Conservation (phyloP, 2,797 vertebrate genomes). For the Melopsittacus undulatus region DNA sequence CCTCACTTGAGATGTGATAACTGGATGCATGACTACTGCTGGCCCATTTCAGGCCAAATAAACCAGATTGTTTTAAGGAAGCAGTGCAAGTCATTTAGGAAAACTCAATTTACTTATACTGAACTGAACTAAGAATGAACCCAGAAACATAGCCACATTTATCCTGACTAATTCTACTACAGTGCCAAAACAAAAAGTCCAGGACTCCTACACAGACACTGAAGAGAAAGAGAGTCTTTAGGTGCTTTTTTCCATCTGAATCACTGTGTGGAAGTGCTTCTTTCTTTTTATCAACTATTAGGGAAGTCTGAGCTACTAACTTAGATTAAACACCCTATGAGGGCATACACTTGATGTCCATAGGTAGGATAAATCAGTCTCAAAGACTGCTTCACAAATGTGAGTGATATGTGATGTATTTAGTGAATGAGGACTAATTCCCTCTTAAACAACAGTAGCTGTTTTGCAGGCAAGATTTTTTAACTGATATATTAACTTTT, state of each 20-base stretch:
- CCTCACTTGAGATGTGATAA: constrained; percentile 29
- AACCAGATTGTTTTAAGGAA: constrained; percentile 30
- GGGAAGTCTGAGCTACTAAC: background rate
- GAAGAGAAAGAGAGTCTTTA: background rate
- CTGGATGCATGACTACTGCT: constrained; percentile 24
- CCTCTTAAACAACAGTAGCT: background rate
- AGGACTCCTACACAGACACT: background rate
- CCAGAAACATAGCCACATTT: background rate
- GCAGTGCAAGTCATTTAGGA: background rate
- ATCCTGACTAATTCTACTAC: background rate
- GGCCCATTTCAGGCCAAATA: constrained; percentile 41
- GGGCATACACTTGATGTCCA: background rate
- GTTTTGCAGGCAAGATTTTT: background rate
- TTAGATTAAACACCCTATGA: background rate
- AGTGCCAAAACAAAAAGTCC: background rate
- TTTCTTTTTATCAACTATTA: background rate
- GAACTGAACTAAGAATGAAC: constrained; percentile 45
- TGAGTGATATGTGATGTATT: background rate
- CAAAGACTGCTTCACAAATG: background rate
- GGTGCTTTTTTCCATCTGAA: background rate
- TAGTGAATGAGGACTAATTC: background rate
- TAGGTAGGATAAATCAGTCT: background rate
- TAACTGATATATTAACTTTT: background rate
- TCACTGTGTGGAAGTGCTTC: background rate
- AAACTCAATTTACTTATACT: constrained; percentile 18